Evolutionary conservation across 2,888 invertebrate species (phyloP).

Genomic region (Zaprionus bogoriensis): DNA sequence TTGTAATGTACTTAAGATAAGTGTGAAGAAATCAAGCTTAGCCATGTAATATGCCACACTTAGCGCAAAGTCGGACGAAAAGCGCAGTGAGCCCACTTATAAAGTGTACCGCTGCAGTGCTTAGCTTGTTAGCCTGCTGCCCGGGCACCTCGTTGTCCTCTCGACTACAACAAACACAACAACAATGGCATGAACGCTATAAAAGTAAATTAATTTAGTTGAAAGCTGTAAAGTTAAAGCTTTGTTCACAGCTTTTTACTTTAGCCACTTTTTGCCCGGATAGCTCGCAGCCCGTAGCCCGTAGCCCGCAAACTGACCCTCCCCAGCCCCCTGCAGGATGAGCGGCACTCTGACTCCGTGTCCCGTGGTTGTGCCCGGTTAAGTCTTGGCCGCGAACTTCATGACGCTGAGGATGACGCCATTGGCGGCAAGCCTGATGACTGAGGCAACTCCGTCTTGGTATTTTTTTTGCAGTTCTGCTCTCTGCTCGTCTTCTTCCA

Average conservation of each 20-base stretch:
- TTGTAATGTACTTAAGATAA: too few species aligned
- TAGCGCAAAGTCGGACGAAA: background rate
- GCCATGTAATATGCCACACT: background rate
- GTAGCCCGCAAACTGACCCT: background rate
- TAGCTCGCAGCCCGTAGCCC: background rate
- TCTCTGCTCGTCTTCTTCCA: background rate
- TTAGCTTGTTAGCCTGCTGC: slow-evolving; percentile 45
- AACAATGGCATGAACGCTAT: slow-evolving; percentile 36
- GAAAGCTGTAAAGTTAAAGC: slow-evolving; percentile 81
- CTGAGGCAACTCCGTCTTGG: slow-evolving; percentile 5
- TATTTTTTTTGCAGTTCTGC: background rate
- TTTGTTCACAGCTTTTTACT: slow-evolving; percentile 71
- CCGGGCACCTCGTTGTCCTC: slow-evolving; percentile 35
- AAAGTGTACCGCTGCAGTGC: slow-evolving; percentile 17
- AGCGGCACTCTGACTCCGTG: slow-evolving; percentile 5
- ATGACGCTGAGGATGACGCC: slow-evolving; percentile 34
- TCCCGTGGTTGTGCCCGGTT: slow-evolving; percentile 21
- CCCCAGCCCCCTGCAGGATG: background rate
- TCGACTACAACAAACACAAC: slow-evolving; percentile 2
- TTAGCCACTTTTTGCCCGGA: slow-evolving; percentile 40
- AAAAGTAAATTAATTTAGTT: slow-evolving; percentile 82
- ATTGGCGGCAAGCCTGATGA: slow-evolving; percentile 32
- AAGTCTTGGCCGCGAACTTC: slow-evolving; percentile 43
- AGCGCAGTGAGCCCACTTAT: slow-evolving; percentile 6
- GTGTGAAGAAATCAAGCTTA: background rate